phyloP scores from a whole-genome alignment of 2,888 invertebrate species.

The Phymatocera aterrima region DNA sequence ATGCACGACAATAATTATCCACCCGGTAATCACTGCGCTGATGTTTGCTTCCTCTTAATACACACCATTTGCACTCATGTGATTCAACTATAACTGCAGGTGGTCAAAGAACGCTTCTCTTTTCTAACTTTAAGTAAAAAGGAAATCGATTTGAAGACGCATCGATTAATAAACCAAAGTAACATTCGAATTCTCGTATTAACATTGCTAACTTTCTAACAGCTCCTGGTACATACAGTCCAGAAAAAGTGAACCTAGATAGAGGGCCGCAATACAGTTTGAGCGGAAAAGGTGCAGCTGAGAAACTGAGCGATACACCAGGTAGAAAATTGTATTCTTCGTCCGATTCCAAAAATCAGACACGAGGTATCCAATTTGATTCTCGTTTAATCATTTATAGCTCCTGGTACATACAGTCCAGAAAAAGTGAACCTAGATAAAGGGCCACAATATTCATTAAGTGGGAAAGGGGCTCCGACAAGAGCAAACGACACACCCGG shows the following conservation, averaged over 20 bases:
- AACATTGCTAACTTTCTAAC: conserved; percentile 52
- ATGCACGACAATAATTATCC: neutral
- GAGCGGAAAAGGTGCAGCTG: conserved; percentile 73
- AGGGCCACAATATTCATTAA: conserved; percentile 76
- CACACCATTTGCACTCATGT: neutral
- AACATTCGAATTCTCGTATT: neutral
- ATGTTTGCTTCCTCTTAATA: neutral
- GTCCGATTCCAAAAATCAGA: neutral
- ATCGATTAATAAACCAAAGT: neutral
- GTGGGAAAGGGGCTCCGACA: conserved; percentile 73
- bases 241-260: conserved; percentile 78
- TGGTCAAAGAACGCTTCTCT: neutral
- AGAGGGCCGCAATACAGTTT: conserved; percentile 76
- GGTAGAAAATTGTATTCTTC: conserved; percentile 49
- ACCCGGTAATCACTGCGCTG: too few species aligned
- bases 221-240: conserved; percentile 79
- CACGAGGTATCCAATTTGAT: neutral
- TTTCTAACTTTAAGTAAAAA: neutral
- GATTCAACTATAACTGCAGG: neutral
- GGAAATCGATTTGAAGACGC: neutral
- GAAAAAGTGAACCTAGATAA: conserved; percentile 76
- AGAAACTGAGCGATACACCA: conserved; percentile 70
- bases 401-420: conserved; percentile 77
- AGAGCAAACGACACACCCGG: conserved; percentile 73
- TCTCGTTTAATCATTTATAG: conserved; percentile 10